Percentiles rank a stretch among this genome's conserved stretches.
phyloP scores from a whole-genome alignment of 1,140 invertebrate species.

The Bombus impatiens region DNA sequence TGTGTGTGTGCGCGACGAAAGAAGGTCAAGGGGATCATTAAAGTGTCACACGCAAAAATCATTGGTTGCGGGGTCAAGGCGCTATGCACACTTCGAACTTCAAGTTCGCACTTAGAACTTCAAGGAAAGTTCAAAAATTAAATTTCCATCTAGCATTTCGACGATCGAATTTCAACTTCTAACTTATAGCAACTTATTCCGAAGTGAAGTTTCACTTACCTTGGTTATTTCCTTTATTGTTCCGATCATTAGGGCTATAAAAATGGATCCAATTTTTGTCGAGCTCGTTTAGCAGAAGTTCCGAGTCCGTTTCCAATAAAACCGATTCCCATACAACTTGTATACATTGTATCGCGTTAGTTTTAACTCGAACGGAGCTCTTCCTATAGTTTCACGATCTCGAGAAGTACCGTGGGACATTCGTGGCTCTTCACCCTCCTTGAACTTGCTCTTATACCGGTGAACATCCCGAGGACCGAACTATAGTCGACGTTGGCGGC shows the following conservation, averaged over 20 bases:
- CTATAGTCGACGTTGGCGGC: background rate
- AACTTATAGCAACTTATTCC: too few relatives aligned
- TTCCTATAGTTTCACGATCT: background rate
- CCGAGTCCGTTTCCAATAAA: background rate
- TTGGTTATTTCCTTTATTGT: background rate
- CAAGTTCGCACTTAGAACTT: too few relatives aligned
- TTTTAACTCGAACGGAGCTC: background rate
- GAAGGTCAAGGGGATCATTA: slow-evolving; percentile 3
- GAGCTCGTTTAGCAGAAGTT: background rate
- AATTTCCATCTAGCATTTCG: background rate
- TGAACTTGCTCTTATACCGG: background rate
- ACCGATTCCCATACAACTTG: background rate
- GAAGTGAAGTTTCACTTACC: background rate
- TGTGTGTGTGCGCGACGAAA: background rate
- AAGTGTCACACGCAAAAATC: slow-evolving; percentile 6
- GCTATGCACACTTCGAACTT: too few relatives aligned
- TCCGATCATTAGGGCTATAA: background rate
- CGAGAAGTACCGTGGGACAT: background rate
- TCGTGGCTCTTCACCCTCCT: background rate
- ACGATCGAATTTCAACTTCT: background rate
- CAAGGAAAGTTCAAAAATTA: too few relatives aligned
- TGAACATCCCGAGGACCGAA: background rate
- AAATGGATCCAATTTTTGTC: background rate
- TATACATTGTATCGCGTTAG: background rate
- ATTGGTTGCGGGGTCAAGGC: background rate